phyloP scores from a whole-genome alignment of 1,140 invertebrate genomes.

The Leptoteleia sp. region DNA sequence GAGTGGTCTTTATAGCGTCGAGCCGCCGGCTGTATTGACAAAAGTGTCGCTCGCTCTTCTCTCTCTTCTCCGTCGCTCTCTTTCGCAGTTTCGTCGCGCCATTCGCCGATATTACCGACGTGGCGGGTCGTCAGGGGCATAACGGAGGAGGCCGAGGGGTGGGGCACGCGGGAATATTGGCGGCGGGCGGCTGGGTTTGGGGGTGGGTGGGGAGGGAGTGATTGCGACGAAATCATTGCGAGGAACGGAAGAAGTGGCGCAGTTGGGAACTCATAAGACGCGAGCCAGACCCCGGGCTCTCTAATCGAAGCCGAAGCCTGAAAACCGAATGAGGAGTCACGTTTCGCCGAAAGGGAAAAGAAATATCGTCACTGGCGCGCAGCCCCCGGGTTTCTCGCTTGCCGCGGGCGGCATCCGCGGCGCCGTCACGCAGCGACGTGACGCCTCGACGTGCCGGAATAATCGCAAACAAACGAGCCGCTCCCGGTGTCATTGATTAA shows the following conservation, averaged over 20 bases:
- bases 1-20: slow-evolving; percentile 81
- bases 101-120: slow-evolving; percentile 79
- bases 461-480: slow-evolving; percentile 55
- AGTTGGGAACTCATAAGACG: slow-evolving; percentile 80
- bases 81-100: slow-evolving; percentile 62
- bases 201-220: slow-evolving; percentile 56
- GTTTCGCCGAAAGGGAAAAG: slow-evolving; percentile 42
- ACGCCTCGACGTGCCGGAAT: slow-evolving; percentile 31
- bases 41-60: slow-evolving; percentile 77
- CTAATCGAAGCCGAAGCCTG: slow-evolving; percentile 58
- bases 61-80: slow-evolving; percentile 38
- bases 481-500: slow-evolving; percentile 55
- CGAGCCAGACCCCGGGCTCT: slow-evolving; percentile 71
- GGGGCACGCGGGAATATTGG: slow-evolving; percentile 35
- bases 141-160: slow-evolving; percentile 10
- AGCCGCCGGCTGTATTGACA: slow-evolving; percentile 78
- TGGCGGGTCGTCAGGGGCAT: slow-evolving; percentile 62
- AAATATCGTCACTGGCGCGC: slow-evolving; percentile 23
- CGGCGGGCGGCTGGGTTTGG: slow-evolving; percentile 7
- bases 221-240: slow-evolving; percentile 81
- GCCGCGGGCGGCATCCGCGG: slow-evolving; percentile 9
- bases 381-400: slow-evolving; percentile 11
- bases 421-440: slow-evolving; percentile 29
- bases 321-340: slow-evolving; percentile 69
- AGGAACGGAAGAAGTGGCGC: slow-evolving; percentile 77